These are phyloP conservation scores for Drosophila funebris DNA, from an alignment of 1,140 invertebrate species.

Conservation along the genomic window DNA sequence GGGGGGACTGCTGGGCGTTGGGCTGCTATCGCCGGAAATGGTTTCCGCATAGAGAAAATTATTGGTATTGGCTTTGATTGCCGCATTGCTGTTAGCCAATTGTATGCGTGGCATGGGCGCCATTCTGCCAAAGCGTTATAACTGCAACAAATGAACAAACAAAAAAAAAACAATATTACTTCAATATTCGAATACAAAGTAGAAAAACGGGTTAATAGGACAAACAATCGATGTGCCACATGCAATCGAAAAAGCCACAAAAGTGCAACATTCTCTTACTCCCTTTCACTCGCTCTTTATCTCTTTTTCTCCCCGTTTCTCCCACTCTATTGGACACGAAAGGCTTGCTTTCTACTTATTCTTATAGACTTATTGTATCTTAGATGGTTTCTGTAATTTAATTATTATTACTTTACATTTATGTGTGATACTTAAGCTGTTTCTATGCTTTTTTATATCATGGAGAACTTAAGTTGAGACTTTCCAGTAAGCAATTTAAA, in stretches of 20 bases:
- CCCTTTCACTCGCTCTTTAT: neutral
- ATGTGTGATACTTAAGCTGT: too few species aligned
- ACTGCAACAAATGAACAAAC: slow-evolving; percentile 37
- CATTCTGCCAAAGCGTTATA: slow-evolving; percentile 44
- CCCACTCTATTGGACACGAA: neutral
- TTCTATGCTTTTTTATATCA: too few species aligned
- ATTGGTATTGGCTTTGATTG: slow-evolving; percentile 67
- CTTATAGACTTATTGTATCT: too few species aligned
- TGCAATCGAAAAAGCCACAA: slow-evolving; percentile 41
- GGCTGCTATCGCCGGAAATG: slow-evolving; percentile 77
- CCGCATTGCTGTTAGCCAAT: slow-evolving; percentile 52
- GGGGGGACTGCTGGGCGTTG: slow-evolving; percentile 79
- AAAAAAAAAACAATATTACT: slow-evolving; percentile 2
- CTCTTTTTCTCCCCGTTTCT: neutral
- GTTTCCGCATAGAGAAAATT: slow-evolving; percentile 75
- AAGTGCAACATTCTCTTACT: slow-evolving; percentile 15
- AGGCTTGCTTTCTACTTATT: neutral
- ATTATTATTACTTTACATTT: too few species aligned
- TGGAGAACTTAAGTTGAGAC: too few species aligned
- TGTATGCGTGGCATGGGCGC: slow-evolving; percentile 80
- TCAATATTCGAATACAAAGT: slow-evolving; percentile 8
- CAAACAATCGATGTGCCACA: slow-evolving; percentile 40
- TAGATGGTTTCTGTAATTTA: too few species aligned
- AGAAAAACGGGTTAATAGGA: slow-evolving; percentile 62
- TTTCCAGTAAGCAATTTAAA: too few species aligned